Evolutionary conservation across 1,140 invertebrate genomes (phyloP).

Genomic region (Campoletis sonorensis): DNA sequence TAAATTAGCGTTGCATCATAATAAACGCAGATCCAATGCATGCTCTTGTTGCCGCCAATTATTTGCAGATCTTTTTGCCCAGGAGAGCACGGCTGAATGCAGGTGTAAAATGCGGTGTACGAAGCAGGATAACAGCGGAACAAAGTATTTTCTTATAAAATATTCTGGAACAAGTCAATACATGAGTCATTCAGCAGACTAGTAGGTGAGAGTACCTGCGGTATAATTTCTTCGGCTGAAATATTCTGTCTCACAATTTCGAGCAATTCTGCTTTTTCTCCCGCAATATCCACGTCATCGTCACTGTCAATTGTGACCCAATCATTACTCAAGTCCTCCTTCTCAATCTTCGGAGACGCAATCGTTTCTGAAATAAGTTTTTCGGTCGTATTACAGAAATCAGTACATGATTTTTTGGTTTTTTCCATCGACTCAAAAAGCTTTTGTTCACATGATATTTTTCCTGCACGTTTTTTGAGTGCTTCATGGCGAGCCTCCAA

Average conservation of each 20-base stretch:
- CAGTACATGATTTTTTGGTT: background rate
- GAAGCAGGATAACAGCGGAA: constrained; percentile 7
- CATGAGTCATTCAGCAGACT: constrained; percentile 13
- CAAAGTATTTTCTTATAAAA: constrained; percentile 19
- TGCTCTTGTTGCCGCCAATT: constrained; percentile 29
- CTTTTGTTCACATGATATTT: background rate
- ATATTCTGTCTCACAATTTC: constrained; percentile 28
- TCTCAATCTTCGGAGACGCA: background rate
- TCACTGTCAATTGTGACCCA: constrained; percentile 23
- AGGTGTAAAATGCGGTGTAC: constrained; percentile 3
- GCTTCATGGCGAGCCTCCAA: constrained; percentile 17
- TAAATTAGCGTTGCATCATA: constrained; percentile 31
- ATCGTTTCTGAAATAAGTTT: background rate
- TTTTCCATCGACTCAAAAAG: background rate
- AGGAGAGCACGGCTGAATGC: constrained; percentile 20
- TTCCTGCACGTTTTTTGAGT: constrained; percentile 40
- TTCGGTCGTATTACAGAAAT: background rate
- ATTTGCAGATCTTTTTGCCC: constrained; percentile 35
- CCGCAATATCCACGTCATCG: background rate
- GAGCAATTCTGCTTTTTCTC: background rate
- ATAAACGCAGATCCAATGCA: constrained; percentile 45
- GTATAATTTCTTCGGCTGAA: background rate
- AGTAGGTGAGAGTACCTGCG: background rate
- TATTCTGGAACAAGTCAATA: constrained; percentile 39
- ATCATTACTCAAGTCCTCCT: background rate